phyloP scores from a whole-genome alignment of 2,113 vertebrate genomes.

The Catharus fuscescens region DNA sequence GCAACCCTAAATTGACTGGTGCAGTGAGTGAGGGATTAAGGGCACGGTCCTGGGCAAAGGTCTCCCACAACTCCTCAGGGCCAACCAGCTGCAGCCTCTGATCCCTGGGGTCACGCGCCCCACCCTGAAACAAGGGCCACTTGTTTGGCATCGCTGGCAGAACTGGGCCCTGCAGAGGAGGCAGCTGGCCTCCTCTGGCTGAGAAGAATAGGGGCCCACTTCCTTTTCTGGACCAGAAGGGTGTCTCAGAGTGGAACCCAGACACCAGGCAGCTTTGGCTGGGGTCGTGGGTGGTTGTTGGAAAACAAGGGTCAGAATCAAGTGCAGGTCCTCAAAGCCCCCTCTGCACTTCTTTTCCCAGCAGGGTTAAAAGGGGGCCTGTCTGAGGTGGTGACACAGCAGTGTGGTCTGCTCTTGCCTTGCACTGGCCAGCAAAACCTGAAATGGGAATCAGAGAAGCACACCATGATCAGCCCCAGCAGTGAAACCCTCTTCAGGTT shows the following conservation, averaged over 20 bases:
- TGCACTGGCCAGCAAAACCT: not conserved
- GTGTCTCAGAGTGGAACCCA: not conserved
- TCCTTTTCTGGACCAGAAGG: not conserved
- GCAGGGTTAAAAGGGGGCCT: not conserved
- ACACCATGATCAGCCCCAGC: not conserved
- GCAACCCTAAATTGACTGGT: not conserved
- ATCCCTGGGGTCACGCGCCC: not conserved
- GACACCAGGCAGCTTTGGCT: not conserved
- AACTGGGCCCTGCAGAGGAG: not conserved
- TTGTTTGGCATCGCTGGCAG: not conserved
- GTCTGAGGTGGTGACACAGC: not conserved
- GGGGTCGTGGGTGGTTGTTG: accelerated
- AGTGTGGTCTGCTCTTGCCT: not conserved
- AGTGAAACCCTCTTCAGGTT: not conserved
- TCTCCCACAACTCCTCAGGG: not conserved
- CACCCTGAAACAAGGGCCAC: not conserved
- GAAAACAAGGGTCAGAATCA: not conserved
- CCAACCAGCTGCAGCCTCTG: not conserved
- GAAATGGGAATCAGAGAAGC: not conserved
- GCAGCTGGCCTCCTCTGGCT: not conserved
- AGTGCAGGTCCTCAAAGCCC: not conserved
- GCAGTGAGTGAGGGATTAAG: not conserved
- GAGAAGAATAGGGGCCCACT: not conserved
- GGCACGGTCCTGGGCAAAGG: not conserved
- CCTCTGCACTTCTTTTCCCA: not conserved